phyloP scores from a whole-genome alignment of 2,888 invertebrate genomes.

The Agonopterix alstromeriana region DNA sequence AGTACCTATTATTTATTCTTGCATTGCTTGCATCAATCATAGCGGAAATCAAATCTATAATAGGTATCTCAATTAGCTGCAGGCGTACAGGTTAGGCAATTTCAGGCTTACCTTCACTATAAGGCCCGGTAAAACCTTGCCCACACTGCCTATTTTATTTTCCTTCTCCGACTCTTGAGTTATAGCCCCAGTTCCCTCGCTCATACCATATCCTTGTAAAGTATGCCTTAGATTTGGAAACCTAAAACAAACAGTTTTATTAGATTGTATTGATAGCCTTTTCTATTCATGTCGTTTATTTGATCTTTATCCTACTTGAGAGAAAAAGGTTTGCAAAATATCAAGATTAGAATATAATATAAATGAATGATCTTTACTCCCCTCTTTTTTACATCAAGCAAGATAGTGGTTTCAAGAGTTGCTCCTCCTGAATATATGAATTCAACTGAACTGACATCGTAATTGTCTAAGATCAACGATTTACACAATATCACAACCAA shows the following conservation, averaged over 20 bases:
- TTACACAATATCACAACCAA: slow-evolving; percentile 38
- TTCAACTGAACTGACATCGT: slow-evolving; percentile 42
- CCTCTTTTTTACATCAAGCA: slow-evolving; percentile 33
- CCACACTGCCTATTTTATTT: slow-evolving; percentile 20
- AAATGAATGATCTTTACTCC: slow-evolving; percentile 10
- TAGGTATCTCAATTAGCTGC: too few relatives aligned
- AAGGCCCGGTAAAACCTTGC: slow-evolving; percentile 13
- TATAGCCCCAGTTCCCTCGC: slow-evolving; percentile 17
- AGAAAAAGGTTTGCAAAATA: too few relatives aligned
- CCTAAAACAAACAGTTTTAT: slow-evolving; percentile 6
- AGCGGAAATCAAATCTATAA: too few relatives aligned
- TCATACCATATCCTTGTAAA: slow-evolving; percentile 26
- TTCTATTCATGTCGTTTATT: too few relatives aligned
- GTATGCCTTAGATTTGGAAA: slow-evolving; percentile 17
- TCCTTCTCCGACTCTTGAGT: slow-evolving; percentile 10
- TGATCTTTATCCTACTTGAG: too few relatives aligned
- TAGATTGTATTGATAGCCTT: too few relatives aligned
- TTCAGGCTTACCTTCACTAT: slow-evolving; percentile 14
- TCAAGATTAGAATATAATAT: too few relatives aligned
- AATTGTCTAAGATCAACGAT: slow-evolving; percentile 34
- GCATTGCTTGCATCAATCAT: too few relatives aligned
- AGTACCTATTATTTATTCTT: too few relatives aligned
- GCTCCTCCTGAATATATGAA: slow-evolving; percentile 44
- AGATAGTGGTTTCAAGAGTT: slow-evolving; percentile 31
- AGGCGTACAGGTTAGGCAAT: neutral